Base-by-base conservation (phyloP, 2,888 invertebrate species). In the Diplolepis rosae region DNA sequence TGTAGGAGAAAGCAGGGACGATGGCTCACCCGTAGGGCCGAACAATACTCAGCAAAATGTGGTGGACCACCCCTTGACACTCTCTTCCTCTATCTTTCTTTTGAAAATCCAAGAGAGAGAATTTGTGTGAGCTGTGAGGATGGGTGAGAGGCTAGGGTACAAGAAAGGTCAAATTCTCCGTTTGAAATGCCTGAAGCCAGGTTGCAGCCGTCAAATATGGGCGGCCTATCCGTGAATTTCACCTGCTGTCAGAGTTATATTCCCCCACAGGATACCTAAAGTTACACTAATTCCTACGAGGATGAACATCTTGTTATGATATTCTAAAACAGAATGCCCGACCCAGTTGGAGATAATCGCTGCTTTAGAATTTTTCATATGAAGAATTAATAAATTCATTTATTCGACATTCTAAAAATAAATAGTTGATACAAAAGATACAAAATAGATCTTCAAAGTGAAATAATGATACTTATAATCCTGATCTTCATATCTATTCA, bases 1-100 rank as follows among this genome's bases (percentile, higher is more conserved):
- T n/a, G 51, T 39, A 65, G 65, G 72, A 74, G 79, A 80, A 81
- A 81, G 80, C 82, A 80, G 81, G 78, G 77, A 77, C 76, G 77
- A 69, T 74, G 80, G 80, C 85, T 85, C 87, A 84, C 86, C 86
- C 86, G 86, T 83, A 75, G 87, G 80, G 85, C 77, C 74, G 82
- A 86, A 87, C 87, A 88, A 87, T 87, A 76, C 79, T 79, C 75
- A 77, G 84, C 82, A 84, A 87, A 87, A 86, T 83, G 84, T 80
- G 80, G 80, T 78, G 84, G 85, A 82, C 85, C 87, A 87, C 84
- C 88, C 87, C 82, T 86, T 83, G 83, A 82, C 80, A 81, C 82
- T 80, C 80, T 77, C 66, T 68, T 71, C 27, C 24, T 54, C 70
- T 71, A 72, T 69, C 70, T 5, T 78, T 79, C 83, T 83, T 78